phyloP scores from a whole-genome alignment of 1,140 invertebrate species.

The Grapholita molesta region DNA sequence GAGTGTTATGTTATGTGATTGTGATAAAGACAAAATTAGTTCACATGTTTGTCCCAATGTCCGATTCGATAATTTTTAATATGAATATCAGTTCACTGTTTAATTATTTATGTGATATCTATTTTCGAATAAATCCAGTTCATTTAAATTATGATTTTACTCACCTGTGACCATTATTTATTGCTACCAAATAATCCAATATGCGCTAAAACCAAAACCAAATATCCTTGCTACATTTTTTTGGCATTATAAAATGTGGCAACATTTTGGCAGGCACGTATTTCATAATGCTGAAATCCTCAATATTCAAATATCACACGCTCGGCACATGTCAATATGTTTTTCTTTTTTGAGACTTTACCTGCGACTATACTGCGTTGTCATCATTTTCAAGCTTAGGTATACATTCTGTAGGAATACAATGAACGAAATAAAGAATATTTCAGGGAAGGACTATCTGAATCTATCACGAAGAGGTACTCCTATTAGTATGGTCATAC shows the following conservation, averaged over 20 bases:
- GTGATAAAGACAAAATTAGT: no score
- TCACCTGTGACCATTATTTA: neutral
- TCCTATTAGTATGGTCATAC: no score
- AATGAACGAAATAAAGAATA: no score
- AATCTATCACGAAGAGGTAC: no score
- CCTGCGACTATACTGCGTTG: neutral
- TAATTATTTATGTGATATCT: neutral
- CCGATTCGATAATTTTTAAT: no score
- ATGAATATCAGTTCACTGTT: no score
- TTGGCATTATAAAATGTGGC: neutral
- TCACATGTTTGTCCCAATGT: no score
- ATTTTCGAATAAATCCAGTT: neutral
- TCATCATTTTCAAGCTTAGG: neutral
- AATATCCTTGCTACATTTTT: no score
- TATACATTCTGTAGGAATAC: no score
- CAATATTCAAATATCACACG: slow-evolving; percentile 13
- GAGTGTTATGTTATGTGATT: no score
- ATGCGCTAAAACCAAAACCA: neutral
- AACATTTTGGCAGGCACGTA: slow-evolving; percentile 11
- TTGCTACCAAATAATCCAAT: neutral
- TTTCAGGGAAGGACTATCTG: no score
- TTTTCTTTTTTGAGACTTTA: neutral
- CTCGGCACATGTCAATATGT: neutral
- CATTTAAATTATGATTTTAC: neutral
- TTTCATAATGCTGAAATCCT: slow-evolving; percentile 4